These are phyloP conservation scores for Dilophus febrilis DNA, from an alignment of 2,888 invertebrate genomes.

Conservation along the genomic window DNA sequence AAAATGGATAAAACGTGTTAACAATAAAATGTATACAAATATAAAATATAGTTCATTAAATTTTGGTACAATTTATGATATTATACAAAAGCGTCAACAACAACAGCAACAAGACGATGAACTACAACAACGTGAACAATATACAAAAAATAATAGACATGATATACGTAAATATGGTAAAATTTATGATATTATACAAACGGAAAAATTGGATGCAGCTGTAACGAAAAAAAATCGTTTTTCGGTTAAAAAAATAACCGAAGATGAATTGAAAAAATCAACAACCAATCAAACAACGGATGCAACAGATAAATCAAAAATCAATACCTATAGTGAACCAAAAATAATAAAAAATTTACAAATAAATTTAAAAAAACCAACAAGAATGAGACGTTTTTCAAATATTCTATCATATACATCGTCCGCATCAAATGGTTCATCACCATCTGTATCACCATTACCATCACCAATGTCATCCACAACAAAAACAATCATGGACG, in stretches of 20 bases:
- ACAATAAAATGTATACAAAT: not conserved
- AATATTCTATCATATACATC: constrained; percentile 25
- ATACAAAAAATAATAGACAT: constrained; percentile 3
- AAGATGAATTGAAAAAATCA: not conserved
- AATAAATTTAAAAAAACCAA: constrained; percentile 15
- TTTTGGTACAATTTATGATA: constrained; percentile 28
- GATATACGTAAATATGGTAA: constrained; percentile 23
- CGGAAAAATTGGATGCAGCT: not conserved
- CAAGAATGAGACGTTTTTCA: constrained; percentile 27
- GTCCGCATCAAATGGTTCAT: not conserved
- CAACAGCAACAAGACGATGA: constrained; percentile 6
- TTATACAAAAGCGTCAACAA: constrained; percentile 17
- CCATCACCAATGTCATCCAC: constrained; percentile 3
- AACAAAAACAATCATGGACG: constrained; percentile 3
- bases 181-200: constrained; percentile 29
- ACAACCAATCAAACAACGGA: not conserved
- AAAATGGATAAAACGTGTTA: constrained; percentile 12
- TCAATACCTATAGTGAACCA: constrained; percentile 5
- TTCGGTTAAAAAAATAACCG: constrained; percentile 20
- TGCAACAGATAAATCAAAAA: not conserved
- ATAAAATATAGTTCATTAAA: constrained; percentile 10
- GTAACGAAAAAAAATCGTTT: constrained; percentile 22
- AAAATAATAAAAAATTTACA: constrained; percentile 7
- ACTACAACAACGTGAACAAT: constrained; percentile 2
- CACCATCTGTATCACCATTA: constrained; percentile 1